Evolutionary conservation across 1,140 invertebrate genomes (phyloP).

Genomic region (Oscheius sp.): DNA sequence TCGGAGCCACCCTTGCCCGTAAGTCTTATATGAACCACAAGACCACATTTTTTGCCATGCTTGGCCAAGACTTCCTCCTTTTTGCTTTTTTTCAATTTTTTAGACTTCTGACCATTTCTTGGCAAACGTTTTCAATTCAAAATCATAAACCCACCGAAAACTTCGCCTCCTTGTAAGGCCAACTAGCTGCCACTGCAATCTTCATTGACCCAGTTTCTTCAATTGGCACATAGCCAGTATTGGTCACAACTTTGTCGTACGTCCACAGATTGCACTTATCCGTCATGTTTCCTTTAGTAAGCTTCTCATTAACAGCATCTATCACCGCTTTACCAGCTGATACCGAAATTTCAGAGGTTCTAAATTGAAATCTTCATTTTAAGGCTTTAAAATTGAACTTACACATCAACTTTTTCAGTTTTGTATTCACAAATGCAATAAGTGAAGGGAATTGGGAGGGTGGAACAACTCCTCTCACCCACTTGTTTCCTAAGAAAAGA

Average conservation of each 20-base stretch:
- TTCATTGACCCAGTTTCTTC: neutral
- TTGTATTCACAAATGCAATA: constrained; percentile 22
- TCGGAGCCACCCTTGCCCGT: too few relatives aligned
- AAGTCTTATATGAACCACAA: too few relatives aligned
- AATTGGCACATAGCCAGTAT: neutral
- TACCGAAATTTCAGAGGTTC: neutral
- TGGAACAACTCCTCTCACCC: constrained; percentile 1
- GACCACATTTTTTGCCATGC: too few relatives aligned
- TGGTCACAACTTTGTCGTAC: neutral
- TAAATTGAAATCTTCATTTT: neutral
- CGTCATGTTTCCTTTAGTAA: neutral
- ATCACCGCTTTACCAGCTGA: neutral
- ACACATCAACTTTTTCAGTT: neutral
- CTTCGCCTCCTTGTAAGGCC: neutral
- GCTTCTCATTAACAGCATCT: neutral
- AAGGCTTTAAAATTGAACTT: neutral
- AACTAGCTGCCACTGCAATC: neutral
- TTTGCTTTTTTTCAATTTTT: too few relatives aligned
- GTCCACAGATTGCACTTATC: neutral
- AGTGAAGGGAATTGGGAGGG: constrained; percentile 11
- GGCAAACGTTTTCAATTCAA: too few relatives aligned
- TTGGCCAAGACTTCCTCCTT: too few relatives aligned
- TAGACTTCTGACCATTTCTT: too few relatives aligned
- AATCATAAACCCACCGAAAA: too few relatives aligned
- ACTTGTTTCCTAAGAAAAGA: constrained; percentile 18